These are phyloP conservation scores for Furnarius figulus DNA, from an alignment of 2,113 vertebrate genomes.

Conservation along the genomic window DNA sequence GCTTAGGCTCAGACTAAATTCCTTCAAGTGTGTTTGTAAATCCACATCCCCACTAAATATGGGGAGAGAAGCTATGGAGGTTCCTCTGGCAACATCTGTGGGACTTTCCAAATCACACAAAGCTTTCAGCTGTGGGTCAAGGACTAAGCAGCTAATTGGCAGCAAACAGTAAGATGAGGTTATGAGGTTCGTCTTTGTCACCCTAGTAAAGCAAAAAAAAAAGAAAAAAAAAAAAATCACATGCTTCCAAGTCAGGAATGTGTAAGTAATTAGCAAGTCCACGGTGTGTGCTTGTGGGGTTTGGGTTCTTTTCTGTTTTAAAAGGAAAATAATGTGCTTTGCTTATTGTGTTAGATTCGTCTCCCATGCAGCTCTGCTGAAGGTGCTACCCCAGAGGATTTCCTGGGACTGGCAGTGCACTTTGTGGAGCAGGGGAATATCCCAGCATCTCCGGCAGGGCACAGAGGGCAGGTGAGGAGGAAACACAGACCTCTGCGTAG, in stretches of 20 bases:
- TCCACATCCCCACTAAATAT: background rate
- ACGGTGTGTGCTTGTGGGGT: rapidly evolving
- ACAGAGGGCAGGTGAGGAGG: background rate
- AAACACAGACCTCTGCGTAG: rapidly evolving
- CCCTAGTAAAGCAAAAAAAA: background rate
- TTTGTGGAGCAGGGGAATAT: background rate
- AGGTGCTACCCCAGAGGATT: background rate
- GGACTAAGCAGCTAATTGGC: background rate
- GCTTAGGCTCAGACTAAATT: background rate
- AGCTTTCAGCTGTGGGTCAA: background rate
- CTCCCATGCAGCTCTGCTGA: background rate
- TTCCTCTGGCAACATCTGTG: background rate
- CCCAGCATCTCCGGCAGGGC: background rate
- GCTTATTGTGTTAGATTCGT: background rate
- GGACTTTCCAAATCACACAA: background rate
- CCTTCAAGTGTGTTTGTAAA: background rate
- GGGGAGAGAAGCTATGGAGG: background rate
- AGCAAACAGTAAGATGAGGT: background rate
- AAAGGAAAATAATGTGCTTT: background rate
- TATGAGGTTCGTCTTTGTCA: background rate
- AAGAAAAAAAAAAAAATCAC: background rate
- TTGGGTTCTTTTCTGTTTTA: background rate
- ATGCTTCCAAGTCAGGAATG: background rate
- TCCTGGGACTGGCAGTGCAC: background rate
- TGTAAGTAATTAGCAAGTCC: background rate